Evolutionary conservation across 2,888 invertebrate species (phyloP), one percentile per base, ranked within the genome.

Genomic region (Argyresthia albistria): DNA sequence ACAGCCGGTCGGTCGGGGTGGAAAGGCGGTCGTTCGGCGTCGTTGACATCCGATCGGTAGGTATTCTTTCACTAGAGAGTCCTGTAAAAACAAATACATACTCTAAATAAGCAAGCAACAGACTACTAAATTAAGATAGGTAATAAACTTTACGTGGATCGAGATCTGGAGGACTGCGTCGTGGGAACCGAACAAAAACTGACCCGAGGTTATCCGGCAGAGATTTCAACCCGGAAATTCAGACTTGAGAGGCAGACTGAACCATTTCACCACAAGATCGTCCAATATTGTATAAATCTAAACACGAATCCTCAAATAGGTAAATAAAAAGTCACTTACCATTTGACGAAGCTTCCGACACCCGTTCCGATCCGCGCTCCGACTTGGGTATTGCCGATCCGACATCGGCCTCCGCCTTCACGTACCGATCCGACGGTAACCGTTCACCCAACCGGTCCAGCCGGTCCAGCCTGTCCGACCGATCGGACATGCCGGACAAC

Each of bases 361-460:
- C 64, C 42, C 80, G 60, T 58, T 80, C 80, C 0, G 78, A 77
- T 2, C 75, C 77, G 0, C 72, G 75, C 25, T 25, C 25, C 10
- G 74, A 63, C 57, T 80, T 80, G 37, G 36, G 8, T 25, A 76
- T 53, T 0, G 71, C 83, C 8, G 80, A 80, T 0, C 84, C 84
- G 12, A 86, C 83, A 43, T 86, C 86, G 8, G 86, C 86, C 57
- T 87, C 86, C 0, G 84, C 86, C 35, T 74, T 62, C 37, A 84
- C 73, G 57, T 70, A 83, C 16, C 69, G 59, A 12, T 54, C 54
- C 43, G 43, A 43, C 42, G 50, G 39, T 14, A n/a, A n/a, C 45
- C 53, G 46, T n/a, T 51, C 54, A n/a, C 65, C 55, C 48, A 67
- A 55, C 46, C 70, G 59, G 4, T 70, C 70, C 37, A 67, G 46